These are phyloP conservation scores for Hippocampus mohnikei DNA, from an alignment of 2,113 vertebrate species.

Conservation along the genomic window DNA sequence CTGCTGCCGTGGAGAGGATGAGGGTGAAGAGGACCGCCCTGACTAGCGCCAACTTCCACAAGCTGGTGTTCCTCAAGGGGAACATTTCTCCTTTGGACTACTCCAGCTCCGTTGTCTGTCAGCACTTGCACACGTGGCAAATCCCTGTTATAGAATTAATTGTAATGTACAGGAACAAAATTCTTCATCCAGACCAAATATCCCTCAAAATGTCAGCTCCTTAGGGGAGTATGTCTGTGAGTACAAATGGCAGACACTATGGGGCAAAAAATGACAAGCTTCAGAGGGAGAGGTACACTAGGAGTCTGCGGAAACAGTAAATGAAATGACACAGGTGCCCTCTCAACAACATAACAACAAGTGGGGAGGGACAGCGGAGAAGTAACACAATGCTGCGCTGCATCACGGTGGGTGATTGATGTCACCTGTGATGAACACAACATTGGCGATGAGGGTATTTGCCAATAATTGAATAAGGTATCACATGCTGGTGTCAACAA, in stretches of 20 bases:
- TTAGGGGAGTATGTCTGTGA: not conserved
- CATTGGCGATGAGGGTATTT: not conserved
- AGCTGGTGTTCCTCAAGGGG: no score
- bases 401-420: not conserved
- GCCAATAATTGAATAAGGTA: not conserved
- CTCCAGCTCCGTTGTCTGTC: not conserved
- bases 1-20: no score
- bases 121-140: not conserved
- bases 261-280: slow-evolving; percentile 1
- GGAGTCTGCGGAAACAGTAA: not conserved
- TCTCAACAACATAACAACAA: not conserved
- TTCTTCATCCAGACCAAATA: not conserved
- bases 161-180: not conserved
- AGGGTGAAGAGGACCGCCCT: no score
- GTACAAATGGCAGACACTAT: not conserved
- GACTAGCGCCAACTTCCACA: no score
- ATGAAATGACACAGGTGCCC: not conserved
- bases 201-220: not conserved
- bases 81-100: no score
- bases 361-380: not conserved
- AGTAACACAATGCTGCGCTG: not conserved
- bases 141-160: not conserved
- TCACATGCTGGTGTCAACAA: not conserved
- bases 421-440: not conserved
- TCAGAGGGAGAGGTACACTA: not conserved